Conservation (phyloP, 1,140 invertebrate species). For the Centruroides vittatus region DNA sequence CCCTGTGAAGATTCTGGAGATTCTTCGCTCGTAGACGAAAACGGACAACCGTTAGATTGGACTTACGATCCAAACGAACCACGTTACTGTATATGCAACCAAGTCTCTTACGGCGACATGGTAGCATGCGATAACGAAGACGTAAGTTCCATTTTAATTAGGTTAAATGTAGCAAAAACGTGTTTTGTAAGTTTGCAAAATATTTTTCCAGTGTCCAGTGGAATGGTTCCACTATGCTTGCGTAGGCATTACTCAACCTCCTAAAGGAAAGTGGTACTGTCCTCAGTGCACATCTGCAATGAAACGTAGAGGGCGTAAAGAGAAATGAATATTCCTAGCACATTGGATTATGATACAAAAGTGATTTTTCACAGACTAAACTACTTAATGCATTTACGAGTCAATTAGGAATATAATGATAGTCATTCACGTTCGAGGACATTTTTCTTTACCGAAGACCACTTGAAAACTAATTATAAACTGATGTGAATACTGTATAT, state of each 20-base stretch:
- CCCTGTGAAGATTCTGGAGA: constrained; percentile 31
- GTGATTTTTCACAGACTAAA: no score
- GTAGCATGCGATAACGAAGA: constrained; percentile 96
- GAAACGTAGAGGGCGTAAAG: constrained; percentile 48
- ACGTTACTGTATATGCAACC: constrained; percentile 92
- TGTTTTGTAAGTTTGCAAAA: constrained; percentile 1
- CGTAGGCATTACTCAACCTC: constrained; percentile 85
- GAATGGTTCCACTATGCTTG: constrained; percentile 99
- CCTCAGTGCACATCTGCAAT: constrained; percentile 83
- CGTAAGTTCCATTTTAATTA: constrained; percentile 38
- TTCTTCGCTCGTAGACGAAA: constrained; percentile 25
- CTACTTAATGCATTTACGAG: no score
- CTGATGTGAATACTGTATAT: no score
- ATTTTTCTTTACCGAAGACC: no score
- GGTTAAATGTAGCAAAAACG: no score
- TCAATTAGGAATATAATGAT: no score
- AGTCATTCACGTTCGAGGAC: no score
- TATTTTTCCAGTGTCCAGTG: constrained; percentile 66
- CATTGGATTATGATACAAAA: no score
- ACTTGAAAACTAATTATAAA: no score
- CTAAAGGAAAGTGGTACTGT: constrained; percentile 98
- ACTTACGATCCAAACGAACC: constrained; percentile 51
- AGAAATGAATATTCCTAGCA: constrained; percentile 3
- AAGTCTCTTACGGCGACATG: constrained; percentile 98
- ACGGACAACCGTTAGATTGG: constrained; percentile 35